Base-by-base conservation (phyloP, 1,140 invertebrate genomes). In the Brachionus asplanchnoidis region DNA sequence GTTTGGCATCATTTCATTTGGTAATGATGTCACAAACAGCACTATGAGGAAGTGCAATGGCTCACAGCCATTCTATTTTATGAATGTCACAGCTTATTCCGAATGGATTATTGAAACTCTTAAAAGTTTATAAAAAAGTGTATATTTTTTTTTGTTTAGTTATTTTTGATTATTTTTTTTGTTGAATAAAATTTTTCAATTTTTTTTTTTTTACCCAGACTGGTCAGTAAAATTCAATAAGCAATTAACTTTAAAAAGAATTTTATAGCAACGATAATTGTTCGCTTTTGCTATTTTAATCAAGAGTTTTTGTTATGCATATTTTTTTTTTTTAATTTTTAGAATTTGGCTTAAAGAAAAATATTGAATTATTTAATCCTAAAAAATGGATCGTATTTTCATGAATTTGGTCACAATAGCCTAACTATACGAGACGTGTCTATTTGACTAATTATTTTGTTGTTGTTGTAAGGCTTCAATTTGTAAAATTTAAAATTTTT, bases 1-100 rank as follows among this genome's bases (percentile, higher is more conserved):
- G 0, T 53, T 70, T 73, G 82, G 82, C 28, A 28, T 84, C 2
- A 84, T 84, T 6, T 84, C 82, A 26, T 84, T 68, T n/a, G 82
- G 82, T n/a, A 42, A 82, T 46, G 79, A 82, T 26, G 53, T 28
- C 5, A 9, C 50, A 17, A 82, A 82, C 7, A 82, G 17, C 5
- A 82, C 53, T 1, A 65, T 65, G 53, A 82, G 32, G 26, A 42
- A 40, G 36, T 82, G 79, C 32, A 68, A 82, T 46, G 53, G 36
- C 11, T 65, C 53, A 42, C 36, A 44, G 42, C 79, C 79, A 14
- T 82, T 82, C 32, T 82, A 82, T 68, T 82, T 82, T 82, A 26
- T 82, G 50, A 60, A 60, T 40, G 79, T 82, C 3, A 46, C 36
- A 23, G 32, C 79, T 17, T 82, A 82, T 68, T 82, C 42, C 20